These are phyloP conservation scores for Sapayoa aenigma DNA, from an alignment of 2,113 vertebrate species.

Conservation along the genomic window DNA sequence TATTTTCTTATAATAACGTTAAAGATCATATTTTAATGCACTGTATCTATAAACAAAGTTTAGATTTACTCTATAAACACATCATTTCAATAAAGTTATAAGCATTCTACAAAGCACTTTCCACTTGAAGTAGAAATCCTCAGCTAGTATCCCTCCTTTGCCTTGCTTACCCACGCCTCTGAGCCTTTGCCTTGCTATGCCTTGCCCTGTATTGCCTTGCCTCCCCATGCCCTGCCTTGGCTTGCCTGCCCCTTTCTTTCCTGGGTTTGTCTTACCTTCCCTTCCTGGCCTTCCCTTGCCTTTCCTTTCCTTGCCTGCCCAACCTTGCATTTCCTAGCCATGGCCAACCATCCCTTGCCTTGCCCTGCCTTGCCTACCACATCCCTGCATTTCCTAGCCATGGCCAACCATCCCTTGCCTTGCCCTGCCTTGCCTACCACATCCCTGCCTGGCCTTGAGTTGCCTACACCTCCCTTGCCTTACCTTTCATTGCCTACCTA, in stretches of 20 bases:
- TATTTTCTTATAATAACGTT: not conserved
- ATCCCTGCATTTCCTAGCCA: not conserved
- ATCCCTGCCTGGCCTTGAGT: no score
- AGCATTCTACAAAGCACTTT: not conserved
- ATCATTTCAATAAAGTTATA: not conserved
- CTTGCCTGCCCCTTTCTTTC: not conserved
- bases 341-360: not conserved
- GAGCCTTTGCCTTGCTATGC: not conserved
- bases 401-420: not conserved
- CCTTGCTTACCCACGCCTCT: not conserved
- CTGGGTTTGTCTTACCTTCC: not conserved
- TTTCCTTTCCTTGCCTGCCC: not conserved
- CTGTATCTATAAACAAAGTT: not conserved
- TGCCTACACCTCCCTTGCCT: not conserved
- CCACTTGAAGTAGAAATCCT: not conserved
- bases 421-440: no score
- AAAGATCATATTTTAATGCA: not conserved
- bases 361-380: not conserved
- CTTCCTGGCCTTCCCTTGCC: not conserved
- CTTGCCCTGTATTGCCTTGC: not conserved
- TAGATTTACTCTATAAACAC: not conserved
- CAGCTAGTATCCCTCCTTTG: not conserved
- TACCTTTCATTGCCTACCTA: not conserved
- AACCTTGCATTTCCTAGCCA: not conserved
- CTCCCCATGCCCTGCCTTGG: not conserved